Conservation (phyloP, 2,888 invertebrate species). For the Brenthis daphne region DNA sequence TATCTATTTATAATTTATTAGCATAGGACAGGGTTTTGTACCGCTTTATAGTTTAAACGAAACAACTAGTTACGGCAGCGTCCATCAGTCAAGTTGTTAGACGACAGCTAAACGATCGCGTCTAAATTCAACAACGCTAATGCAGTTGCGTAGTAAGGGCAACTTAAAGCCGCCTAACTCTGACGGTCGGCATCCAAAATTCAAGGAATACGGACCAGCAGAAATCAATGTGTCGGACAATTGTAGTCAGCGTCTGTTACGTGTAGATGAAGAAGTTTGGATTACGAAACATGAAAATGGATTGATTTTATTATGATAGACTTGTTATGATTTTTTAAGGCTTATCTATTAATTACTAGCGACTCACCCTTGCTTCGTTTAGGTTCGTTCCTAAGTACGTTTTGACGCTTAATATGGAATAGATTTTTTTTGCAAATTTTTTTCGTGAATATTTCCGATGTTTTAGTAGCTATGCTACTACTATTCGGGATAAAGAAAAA, state of each 20-base stretch:
- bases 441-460: too few species aligned
- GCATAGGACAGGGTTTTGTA: neutral
- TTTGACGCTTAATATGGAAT: too few species aligned
- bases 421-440: too few species aligned
- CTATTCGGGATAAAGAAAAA: too few species aligned
- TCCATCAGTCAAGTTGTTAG: conserved; percentile 44
- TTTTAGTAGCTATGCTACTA: too few species aligned
- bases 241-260: conserved; percentile 52
- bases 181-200: conserved; percentile 67
- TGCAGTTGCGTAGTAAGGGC: conserved; percentile 63
- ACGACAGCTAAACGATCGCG: conserved; percentile 55
- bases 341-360: neutral
- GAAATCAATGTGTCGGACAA: conserved; percentile 58
- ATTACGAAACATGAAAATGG: conserved; percentile 56
- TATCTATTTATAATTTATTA: neutral
- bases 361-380: too few species aligned
- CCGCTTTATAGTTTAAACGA: conserved; percentile 7
- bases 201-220: conserved; percentile 63
- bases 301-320: conserved; percentile 53
- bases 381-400: too few species aligned
- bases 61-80: conserved; percentile 1
- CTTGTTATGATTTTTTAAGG: conserved; percentile 46
- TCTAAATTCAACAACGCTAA: conserved; percentile 41
- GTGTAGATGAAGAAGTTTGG: conserved; percentile 56
- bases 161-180: conserved; percentile 64